A percentile compares a stretch with the other conserved stretches of the same genome.
These are phyloP conservation scores for Chromoteleia sp. DNA, from an alignment of 2,888 invertebrate genomes.

Conservation along the genomic window DNA sequence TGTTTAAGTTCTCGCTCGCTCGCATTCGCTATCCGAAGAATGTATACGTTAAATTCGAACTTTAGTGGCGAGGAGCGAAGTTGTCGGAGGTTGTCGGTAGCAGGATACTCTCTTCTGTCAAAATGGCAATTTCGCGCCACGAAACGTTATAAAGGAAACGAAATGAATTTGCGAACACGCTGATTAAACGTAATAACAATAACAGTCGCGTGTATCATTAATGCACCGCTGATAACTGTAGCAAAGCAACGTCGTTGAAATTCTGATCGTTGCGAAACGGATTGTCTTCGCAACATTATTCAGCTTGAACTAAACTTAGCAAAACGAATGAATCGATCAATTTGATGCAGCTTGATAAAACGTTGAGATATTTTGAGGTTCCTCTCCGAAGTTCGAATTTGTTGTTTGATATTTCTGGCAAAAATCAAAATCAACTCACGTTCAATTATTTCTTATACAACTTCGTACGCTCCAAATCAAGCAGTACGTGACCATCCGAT, in stretches of 20 bases:
- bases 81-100: constrained; percentile 52
- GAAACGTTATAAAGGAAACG: constrained; percentile 2
- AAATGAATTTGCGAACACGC: constrained; percentile 19
- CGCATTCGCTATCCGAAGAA: constrained; percentile 60
- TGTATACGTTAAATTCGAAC: constrained; percentile 64
- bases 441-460: too few species aligned
- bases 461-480: too few species aligned
- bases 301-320: constrained; percentile 48
- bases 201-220: constrained; percentile 20
- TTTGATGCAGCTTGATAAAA: constrained; percentile 56
- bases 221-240: constrained; percentile 12
- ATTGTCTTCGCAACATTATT: constrained; percentile 59
- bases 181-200: constrained; percentile 26
- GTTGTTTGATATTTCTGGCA: too few species aligned
- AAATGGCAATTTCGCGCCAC: constrained; percentile 32
- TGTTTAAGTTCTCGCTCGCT: constrained; percentile 35
- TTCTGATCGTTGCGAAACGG: constrained; percentile 24
- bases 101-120: constrained; percentile 25
- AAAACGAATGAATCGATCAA: constrained; percentile 54
- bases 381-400: constrained; percentile 31
- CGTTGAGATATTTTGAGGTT: constrained; percentile 42
- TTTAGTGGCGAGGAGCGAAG: constrained; percentile 43
- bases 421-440: too few species aligned
- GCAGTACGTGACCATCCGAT: too few species aligned
- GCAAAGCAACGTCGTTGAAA: constrained; percentile 26